Base-by-base conservation (phyloP, 1,140 invertebrate species). In the Drosophila teissieri region DNA sequence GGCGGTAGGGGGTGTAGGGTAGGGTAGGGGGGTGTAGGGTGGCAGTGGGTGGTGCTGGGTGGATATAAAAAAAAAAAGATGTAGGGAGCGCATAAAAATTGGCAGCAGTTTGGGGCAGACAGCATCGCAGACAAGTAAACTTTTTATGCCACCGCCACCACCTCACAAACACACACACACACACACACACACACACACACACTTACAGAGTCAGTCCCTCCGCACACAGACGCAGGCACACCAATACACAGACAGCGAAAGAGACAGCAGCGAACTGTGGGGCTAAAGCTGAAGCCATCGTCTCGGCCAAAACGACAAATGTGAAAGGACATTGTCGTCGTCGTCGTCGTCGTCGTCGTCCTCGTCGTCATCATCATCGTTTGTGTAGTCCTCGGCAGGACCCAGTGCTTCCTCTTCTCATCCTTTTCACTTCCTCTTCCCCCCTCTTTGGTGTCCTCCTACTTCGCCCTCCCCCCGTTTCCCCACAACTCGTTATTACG, bases 31-130 rank as follows among this genome's bases (percentile, higher is more conserved):
- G 31, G 57, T 17, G 37, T 12, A 22, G 36, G 17, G 31, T 31
- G 34, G 15, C n/a, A 15, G 24, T 4, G 24, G 4, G 24, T 4
- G 4, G n/a, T 36, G 6, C 10, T 17, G n/a, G 27, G 45, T 45
- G 61, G 39, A 49, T 14, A 45, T 15, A 51, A 37, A 49, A 68
- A 45, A 19, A 55, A 22, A 36, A 73, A 72, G 27, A 42, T 40
- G 64, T 86, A 86, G 83, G 83, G 83, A 86, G 83, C 83, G 83
- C 83, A 88, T 89, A 88, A 89, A 89, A 88, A 88, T 88, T 88
- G 80, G 84, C 84, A 89, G 84, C 77, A 89, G 83, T 89, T 89
- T 89, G 84, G 81, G 80, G 80, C 76, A 88, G 84, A 88, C 84
- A 88, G 80, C 84, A 78, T 83, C 60, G 83, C 84, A 89, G 84